These are phyloP conservation scores for Nycticebus coucang DNA, from an alignment of 2,113 vertebrate genomes.

Conservation along the genomic window DNA sequence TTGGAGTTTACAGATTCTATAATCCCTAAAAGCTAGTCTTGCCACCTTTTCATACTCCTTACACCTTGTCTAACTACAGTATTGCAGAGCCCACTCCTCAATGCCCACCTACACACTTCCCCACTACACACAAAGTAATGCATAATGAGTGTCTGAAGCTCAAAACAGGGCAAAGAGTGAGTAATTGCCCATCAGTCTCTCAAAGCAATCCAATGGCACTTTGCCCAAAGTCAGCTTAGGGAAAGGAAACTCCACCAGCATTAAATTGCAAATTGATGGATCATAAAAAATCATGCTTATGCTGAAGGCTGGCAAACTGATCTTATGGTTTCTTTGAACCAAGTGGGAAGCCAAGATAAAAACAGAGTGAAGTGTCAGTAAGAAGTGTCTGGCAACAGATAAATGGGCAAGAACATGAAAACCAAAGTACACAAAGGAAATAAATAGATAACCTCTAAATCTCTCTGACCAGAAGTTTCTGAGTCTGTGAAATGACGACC, in stretches of 20 bases:
- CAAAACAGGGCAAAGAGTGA: not conserved
- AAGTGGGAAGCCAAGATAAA: constrained; percentile 57
- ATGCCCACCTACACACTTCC: not conserved
- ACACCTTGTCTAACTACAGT: constrained; percentile 25
- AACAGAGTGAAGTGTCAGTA: constrained; percentile 29
- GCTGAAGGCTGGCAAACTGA: constrained; percentile 47
- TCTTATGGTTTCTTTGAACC: constrained; percentile 48
- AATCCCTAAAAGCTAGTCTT: not conserved
- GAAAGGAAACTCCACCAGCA: constrained; percentile 57
- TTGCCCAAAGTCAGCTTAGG: constrained; percentile 59
- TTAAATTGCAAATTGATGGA: constrained; percentile 66
- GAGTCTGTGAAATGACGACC: constrained; percentile 24
- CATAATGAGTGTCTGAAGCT: constrained; percentile 5
- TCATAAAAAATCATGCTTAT: constrained; percentile 58
- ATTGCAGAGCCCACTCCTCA: not conserved
- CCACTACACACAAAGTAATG: not conserved
- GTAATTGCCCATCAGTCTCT: constrained; percentile 57
- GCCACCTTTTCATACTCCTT: not conserved
- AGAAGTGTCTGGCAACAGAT: constrained; percentile 55
- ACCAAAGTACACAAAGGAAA: constrained; percentile 41
- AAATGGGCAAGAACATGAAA: constrained; percentile 17
- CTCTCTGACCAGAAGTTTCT: constrained; percentile 22
- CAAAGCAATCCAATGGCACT: constrained; percentile 44
- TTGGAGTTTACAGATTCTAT: not conserved
- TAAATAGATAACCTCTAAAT: constrained; percentile 4